Evolutionary conservation across 2,797 vertebrate genomes (phyloP).

Genomic region (Alca torda): DNA sequence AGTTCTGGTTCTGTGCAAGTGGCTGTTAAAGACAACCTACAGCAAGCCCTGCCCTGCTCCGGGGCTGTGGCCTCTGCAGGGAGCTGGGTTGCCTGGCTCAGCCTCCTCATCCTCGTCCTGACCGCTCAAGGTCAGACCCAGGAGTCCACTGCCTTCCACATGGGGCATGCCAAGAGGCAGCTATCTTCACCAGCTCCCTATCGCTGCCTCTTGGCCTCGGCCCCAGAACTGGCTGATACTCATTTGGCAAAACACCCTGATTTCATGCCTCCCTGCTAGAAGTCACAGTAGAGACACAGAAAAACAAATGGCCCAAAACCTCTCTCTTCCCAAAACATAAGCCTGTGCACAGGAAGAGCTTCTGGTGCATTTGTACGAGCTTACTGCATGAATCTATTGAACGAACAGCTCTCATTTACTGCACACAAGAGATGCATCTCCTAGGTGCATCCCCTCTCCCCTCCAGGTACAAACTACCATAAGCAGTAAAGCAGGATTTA

Average conservation of each 20-base stretch:
- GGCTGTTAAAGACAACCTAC: not conserved
- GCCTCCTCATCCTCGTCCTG: not conserved
- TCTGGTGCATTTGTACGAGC: not conserved
- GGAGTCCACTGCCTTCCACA: not conserved
- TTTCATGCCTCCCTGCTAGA: constrained; percentile 2
- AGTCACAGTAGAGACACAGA: not conserved
- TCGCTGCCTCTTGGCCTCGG: not conserved
- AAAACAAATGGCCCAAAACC: constrained; percentile 6
- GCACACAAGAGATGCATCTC: not conserved
- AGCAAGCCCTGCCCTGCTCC: not conserved
- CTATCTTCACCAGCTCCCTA: not conserved
- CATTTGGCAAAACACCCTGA: constrained; percentile 16
- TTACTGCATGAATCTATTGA: not conserved
- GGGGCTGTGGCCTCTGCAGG: not conserved
- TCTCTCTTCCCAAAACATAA: not conserved
- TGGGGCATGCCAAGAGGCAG: not conserved
- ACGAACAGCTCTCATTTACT: not conserved
- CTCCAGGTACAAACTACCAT: not conserved
- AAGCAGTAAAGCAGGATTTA: not conserved
- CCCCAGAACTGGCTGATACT: constrained; percentile 7
- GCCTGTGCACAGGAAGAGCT: not conserved
- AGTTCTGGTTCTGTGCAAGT: not conserved
- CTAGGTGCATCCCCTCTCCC: not conserved
- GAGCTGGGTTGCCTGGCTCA: not conserved
- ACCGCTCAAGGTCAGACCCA: constrained; percentile 26